phyloP scores from a whole-genome alignment of 2,888 invertebrate genomes.

The Plemyria rubiginata region DNA sequence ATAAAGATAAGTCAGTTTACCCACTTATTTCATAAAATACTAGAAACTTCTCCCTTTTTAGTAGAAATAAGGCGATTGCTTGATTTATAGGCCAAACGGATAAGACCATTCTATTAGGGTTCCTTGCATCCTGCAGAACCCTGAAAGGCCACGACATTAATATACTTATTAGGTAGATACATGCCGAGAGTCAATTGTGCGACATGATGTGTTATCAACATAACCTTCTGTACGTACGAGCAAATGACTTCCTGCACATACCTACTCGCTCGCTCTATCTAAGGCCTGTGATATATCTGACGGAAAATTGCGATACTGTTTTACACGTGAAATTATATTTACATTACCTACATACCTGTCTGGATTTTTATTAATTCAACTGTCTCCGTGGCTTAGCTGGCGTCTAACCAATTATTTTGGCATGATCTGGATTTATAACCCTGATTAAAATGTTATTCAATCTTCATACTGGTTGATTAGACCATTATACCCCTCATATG shows the following conservation, averaged over 20 bases:
- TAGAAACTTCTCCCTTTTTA: no score
- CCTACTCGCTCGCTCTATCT: slow-evolving; percentile 58
- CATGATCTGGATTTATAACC: no score
- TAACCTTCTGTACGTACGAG: slow-evolving; percentile 75
- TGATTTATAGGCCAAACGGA: background rate
- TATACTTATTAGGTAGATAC: slow-evolving; percentile 22
- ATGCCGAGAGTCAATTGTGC: slow-evolving; percentile 50
- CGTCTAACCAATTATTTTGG: background rate
- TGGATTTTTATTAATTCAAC: slow-evolving; percentile 1
- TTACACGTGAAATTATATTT: slow-evolving; percentile 12
- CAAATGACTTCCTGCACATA: slow-evolving; percentile 77
- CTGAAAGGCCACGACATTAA: slow-evolving; percentile 1
- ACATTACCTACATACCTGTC: slow-evolving; percentile 3
- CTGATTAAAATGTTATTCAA: background rate
- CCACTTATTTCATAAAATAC: no score
- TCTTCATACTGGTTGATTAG: background rate
- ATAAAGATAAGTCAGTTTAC: no score
- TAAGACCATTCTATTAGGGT: background rate
- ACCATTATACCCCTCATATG: no score
- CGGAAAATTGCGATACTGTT: slow-evolving; percentile 21
- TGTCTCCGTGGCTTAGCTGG: background rate
- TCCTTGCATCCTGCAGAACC: background rate
- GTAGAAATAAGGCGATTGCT: no score
- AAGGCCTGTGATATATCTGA: slow-evolving; percentile 32
- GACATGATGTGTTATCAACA: slow-evolving; percentile 65